A percentile compares a stretch with the other conserved stretches of the same genome.
Conservation (phyloP, 2,797 vertebrate genomes). For the Muscicapa striata region DNA sequence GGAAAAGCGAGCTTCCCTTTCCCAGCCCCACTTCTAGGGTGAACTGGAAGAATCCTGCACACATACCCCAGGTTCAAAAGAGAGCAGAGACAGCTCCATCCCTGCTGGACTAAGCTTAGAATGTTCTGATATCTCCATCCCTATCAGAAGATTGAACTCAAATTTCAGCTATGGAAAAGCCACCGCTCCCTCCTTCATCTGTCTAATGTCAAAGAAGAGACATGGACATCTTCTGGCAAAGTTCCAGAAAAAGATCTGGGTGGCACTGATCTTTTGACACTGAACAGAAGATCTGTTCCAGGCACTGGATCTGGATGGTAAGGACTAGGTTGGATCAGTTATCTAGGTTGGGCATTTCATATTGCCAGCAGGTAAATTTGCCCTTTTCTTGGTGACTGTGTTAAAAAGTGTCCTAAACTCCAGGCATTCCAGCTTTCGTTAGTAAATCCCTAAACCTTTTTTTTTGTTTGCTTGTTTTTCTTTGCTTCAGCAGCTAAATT, state of each 20-base stretch:
- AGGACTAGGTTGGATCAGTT: not conserved
- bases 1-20: not conserved
- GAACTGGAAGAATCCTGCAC: not conserved
- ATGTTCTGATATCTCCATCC: not conserved
- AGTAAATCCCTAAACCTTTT: not conserved
- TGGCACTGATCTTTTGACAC: not conserved
- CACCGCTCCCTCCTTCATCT: not conserved
- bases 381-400: not conserved
- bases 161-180: not conserved
- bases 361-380: not conserved
- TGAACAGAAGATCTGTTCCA: not conserved
- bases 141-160: not conserved
- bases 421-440: not conserved
- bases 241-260: not conserved
- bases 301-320: not conserved
- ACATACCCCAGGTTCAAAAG: not conserved
- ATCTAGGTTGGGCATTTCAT: not conserved
- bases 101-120: not conserved
- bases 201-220: not conserved
- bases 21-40: not conserved
- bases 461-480: not conserved
- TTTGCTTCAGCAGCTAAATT: not conserved
- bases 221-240: not conserved
- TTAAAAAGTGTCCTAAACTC: not conserved
- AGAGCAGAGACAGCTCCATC: not conserved